Percentiles rank a stretch among this genome's conserved stretches.
phyloP scores from a whole-genome alignment of 2,797 vertebrate species.

The Pachyuromys duprasi region DNA sequence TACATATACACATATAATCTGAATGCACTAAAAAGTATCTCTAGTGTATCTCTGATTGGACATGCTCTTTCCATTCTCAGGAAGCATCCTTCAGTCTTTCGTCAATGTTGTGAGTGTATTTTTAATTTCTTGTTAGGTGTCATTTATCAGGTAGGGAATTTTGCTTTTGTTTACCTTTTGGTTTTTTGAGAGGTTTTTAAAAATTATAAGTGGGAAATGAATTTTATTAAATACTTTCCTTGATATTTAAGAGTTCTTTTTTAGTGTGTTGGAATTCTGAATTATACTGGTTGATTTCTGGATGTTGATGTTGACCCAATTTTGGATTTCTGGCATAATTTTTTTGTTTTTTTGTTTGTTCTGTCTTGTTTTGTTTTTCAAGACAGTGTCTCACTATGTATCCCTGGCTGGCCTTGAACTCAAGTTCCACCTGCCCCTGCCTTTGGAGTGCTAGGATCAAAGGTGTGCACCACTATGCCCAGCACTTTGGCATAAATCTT shows the following conservation, averaged over 20 bases:
- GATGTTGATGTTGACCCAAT: neutral
- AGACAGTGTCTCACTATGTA: neutral
- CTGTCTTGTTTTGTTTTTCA: neutral
- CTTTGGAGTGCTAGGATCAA: neutral
- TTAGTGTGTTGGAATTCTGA: neutral
- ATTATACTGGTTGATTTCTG: neutral
- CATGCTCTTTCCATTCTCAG: neutral
- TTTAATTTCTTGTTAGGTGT: neutral
- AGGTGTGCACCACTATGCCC: neutral
- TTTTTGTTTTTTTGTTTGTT: neutral
- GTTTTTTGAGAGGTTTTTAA: neutral
- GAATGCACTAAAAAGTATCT: neutral
- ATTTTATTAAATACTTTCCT: neutral
- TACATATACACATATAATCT: neutral
- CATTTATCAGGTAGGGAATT: neutral
- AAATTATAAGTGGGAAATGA: neutral
- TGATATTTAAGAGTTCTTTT: neutral
- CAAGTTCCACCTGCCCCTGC: neutral
- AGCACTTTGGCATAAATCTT: neutral
- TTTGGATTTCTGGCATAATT: conserved; percentile 6
- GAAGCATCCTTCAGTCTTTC: neutral
- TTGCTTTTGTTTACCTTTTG: neutral
- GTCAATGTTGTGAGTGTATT: no score
- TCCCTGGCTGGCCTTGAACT: neutral
- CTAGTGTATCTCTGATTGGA: neutral